phyloP scores from a whole-genome alignment of 2,113 vertebrate species.

The Corvus cornix region DNA sequence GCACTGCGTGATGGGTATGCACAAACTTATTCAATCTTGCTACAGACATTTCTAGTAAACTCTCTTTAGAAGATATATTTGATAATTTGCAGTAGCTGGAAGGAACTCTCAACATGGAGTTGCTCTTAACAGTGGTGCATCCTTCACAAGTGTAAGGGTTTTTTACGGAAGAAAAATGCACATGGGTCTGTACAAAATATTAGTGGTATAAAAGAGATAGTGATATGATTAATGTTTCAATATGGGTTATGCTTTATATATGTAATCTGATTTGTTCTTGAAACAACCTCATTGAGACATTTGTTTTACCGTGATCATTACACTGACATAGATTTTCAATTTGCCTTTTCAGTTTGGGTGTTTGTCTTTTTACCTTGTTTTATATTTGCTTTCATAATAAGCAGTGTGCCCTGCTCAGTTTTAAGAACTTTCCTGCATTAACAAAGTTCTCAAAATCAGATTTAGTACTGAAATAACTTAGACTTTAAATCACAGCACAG shows the following conservation, averaged over 20 bases:
- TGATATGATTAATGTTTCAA: neutral
- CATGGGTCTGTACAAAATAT: neutral
- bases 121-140: neutral
- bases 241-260: neutral
- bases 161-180: neutral
- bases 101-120: neutral
- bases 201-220: neutral
- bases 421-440: neutral
- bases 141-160: neutral
- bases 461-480: neutral
- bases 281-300: neutral
- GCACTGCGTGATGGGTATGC: neutral
- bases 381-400: neutral
- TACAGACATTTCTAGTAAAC: neutral
- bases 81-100: neutral
- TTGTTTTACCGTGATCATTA: neutral
- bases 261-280: neutral
- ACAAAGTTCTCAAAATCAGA: neutral
- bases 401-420: neutral
- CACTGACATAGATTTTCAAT: neutral
- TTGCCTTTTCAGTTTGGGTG: neutral
- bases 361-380: neutral
- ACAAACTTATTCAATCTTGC: neutral
- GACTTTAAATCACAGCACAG: neutral
- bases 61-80: neutral